Percentiles rank a stretch among this genome's conserved stretches.
Evolutionary conservation across 2,888 invertebrate genomes (phyloP).

Genomic region (Heteromurus nitidus): DNA sequence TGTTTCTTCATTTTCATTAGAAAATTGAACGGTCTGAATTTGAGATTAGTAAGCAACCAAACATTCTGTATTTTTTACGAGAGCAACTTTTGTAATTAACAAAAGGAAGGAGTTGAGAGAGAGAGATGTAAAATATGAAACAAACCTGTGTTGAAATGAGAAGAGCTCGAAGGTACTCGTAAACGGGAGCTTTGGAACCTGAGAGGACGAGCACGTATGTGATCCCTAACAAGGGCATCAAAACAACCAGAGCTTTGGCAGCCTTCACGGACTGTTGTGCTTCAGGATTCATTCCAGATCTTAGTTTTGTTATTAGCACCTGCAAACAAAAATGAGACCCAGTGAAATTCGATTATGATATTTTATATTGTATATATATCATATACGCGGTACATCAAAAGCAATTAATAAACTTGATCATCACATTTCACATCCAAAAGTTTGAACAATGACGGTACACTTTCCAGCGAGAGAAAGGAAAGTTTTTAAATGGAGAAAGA

Average conservation of each 20-base stretch:
- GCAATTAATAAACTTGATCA: no score
- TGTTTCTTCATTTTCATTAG: not conserved
- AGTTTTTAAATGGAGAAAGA: no score
- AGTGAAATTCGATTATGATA: no score
- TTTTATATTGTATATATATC: no score
- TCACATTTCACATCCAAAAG: no score
- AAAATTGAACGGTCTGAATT: not conserved
- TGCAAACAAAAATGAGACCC: constrained; percentile 77
- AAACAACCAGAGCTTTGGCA: constrained; percentile 91
- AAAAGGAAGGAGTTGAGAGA: not conserved
- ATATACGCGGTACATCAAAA: no score
- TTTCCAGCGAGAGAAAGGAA: no score
- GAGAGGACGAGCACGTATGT: constrained; percentile 91
- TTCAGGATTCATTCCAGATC: constrained; percentile 92
- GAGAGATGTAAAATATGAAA: constrained; percentile 13
- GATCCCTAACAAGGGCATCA: constrained; percentile 94
- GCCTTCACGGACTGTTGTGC: constrained; percentile 94
- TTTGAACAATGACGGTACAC: no score
- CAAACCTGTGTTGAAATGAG: constrained; percentile 92
- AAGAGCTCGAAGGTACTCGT: constrained; percentile 86
- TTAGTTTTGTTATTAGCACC: constrained; percentile 94
- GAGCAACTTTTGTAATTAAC: no score
- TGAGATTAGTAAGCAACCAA: no score
- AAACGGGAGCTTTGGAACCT: constrained; percentile 85
- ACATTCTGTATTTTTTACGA: no score